phyloP scores from a whole-genome alignment of 2,797 vertebrate genomes.

The Aeoliscus strigatus region DNA sequence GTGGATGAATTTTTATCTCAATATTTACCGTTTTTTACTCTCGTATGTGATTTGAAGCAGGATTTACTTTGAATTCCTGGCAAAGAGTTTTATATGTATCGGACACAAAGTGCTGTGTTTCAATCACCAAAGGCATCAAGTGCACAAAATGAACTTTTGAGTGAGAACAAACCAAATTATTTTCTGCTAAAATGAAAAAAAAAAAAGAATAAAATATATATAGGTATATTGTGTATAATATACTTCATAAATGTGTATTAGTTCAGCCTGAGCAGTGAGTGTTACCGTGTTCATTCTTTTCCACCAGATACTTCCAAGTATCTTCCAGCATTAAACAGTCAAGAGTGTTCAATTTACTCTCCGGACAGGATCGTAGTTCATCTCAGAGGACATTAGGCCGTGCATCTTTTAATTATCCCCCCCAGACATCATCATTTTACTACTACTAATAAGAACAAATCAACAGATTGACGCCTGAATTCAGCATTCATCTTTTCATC shows the following conservation, averaged over 20 bases:
- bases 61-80: not conserved
- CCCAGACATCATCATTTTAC: too few relatives aligned
- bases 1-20: not conserved
- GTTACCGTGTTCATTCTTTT: not conserved
- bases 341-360: not conserved
- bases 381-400: not conserved
- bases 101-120: not conserved
- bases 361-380: slow-evolving; percentile 1
- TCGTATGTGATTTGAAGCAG: not conserved
- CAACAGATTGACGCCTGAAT: too few relatives aligned
- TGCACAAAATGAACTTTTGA: slow-evolving; percentile 1
- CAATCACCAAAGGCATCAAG: slow-evolving; percentile 5
- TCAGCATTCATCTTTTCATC: too few relatives aligned
- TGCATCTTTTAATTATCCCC: not conserved
- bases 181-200: slow-evolving; percentile 18
- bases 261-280: too few relatives aligned
- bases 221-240: not conserved
- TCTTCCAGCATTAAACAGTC: not conserved
- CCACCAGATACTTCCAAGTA: not conserved
- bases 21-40: not conserved
- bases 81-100: not conserved
- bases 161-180: not conserved
- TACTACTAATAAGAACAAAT: too few relatives aligned
- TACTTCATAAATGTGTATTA: too few relatives aligned
- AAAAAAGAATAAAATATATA: not conserved